Evolutionary conservation across 2,113 vertebrate species (phyloP).

Genomic region (Hydrolagus affinis): DNA sequence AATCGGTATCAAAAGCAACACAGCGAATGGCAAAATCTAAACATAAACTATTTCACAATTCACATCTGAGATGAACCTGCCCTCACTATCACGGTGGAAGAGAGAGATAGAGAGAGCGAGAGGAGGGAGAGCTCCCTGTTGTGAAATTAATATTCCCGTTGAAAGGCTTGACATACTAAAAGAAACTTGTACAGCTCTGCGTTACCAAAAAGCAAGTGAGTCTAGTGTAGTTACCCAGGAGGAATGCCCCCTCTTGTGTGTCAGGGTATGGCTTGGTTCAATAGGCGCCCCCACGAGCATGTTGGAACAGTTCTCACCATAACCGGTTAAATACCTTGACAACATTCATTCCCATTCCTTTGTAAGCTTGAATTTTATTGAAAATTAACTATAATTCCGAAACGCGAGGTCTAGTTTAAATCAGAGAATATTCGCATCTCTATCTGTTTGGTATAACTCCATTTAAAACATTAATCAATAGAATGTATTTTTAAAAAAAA

Average conservation of each 20-base stretch:
- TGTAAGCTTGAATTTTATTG: background rate
- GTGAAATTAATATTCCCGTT: too few relatives aligned
- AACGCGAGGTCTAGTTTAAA: background rate
- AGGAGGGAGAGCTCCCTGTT: background rate
- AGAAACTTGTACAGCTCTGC: conserved; percentile 39
- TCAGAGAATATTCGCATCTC: background rate
- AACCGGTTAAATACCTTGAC: conserved; percentile 32
- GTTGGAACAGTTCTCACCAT: conserved; percentile 16
- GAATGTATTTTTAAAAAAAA: conserved; percentile 40
- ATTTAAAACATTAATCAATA: background rate
- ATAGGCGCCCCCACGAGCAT: conserved; percentile 30
- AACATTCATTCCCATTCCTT: conserved; percentile 31
- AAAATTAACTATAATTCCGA: background rate
- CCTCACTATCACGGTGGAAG: background rate
- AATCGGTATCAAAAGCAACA: background rate
- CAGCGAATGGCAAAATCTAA: background rate
- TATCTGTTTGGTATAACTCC: background rate
- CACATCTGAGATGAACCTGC: background rate
- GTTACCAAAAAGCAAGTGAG: conserved; percentile 47
- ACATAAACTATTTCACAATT: background rate
- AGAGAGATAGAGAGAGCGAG: background rate
- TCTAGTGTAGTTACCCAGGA: conserved; percentile 46
- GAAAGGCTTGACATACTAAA: background rate
- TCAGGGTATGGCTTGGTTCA: conserved; percentile 44
- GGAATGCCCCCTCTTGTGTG: conserved; percentile 39